Conservation (phyloP, 1,140 invertebrate species). For the Aphidius ervi region DNA sequence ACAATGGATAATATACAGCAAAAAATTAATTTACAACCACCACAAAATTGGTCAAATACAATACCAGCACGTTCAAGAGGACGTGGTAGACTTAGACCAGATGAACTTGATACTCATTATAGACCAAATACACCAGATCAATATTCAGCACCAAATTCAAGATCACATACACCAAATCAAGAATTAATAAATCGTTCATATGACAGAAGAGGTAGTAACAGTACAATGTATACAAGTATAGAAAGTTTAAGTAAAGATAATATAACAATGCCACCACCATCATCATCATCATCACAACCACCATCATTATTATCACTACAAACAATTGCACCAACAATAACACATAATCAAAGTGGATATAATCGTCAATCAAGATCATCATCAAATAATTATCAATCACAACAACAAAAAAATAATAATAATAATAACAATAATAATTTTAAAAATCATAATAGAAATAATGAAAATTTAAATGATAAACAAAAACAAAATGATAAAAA, state of each 20-base stretch:
- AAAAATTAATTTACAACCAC: constrained; percentile 30
- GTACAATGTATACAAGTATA: constrained; percentile 52
- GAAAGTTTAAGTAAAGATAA: constrained; percentile 48
- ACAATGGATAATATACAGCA: constrained; percentile 37
- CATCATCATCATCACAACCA: constrained; percentile 33
- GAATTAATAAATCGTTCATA: constrained; percentile 46
- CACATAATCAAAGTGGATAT: constrained; percentile 14
- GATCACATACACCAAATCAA: constrained; percentile 54
- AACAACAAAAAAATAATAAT: too few relatives aligned
- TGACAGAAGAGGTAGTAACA: constrained; percentile 49
- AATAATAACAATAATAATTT: background rate
- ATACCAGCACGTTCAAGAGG: constrained; percentile 51
- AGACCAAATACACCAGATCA: constrained; percentile 56
- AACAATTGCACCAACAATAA: constrained; percentile 19
- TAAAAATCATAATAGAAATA: constrained; percentile 26
- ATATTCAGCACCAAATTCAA: constrained; percentile 50
- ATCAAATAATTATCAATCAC: background rate
- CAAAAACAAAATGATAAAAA: constrained; percentile 26
- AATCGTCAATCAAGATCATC: constrained; percentile 22
- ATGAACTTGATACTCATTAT: constrained; percentile 44
- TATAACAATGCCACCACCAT: constrained; percentile 40
- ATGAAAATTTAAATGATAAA: constrained; percentile 29
- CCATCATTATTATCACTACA: constrained; percentile 32
- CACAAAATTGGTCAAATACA: constrained; percentile 51
- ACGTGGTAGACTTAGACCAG: constrained; percentile 51